Evolutionary conservation across 2,113 vertebrate species (phyloP).

Genomic region (Nibea albiflora): DNA sequence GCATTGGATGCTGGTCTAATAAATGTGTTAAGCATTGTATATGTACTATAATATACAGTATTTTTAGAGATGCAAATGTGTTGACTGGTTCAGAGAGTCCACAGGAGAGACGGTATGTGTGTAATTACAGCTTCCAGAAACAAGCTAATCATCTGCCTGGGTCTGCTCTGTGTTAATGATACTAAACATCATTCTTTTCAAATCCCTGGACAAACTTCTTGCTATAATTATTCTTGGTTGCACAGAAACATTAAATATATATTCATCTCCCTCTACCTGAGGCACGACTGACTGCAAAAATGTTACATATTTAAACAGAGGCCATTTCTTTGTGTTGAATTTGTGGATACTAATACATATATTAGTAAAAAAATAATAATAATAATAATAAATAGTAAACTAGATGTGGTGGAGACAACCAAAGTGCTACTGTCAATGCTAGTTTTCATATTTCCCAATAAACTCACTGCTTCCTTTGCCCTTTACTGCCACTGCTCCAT

Average conservation of each 20-base stretch:
- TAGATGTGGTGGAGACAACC: not conserved
- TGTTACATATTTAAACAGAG: conserved; percentile 59
- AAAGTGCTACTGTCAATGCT: not conserved
- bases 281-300: conserved; percentile 83
- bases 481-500: not conserved
- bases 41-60: not conserved
- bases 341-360: not conserved
- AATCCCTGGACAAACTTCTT: conserved; percentile 7
- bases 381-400: not conserved
- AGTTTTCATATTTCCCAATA: not conserved
- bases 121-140: conserved; percentile 21
- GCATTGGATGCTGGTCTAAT: too few relatives aligned
- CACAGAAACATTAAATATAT: not conserved
- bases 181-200: conserved; percentile 1
- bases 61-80: not conserved
- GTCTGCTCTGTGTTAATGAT: conserved; percentile 2
- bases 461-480: not conserved
- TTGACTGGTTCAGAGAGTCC: not conserved
- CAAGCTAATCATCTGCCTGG: conserved; percentile 17
- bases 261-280: conserved; percentile 80
- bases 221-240: conserved; percentile 26
- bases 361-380: not conserved
- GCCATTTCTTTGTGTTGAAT: not conserved
- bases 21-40: too few relatives aligned
- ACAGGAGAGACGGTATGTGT: not conserved